phyloP scores from a whole-genome alignment of 2,888 invertebrate species.

The Agrilus cyanescens region DNA sequence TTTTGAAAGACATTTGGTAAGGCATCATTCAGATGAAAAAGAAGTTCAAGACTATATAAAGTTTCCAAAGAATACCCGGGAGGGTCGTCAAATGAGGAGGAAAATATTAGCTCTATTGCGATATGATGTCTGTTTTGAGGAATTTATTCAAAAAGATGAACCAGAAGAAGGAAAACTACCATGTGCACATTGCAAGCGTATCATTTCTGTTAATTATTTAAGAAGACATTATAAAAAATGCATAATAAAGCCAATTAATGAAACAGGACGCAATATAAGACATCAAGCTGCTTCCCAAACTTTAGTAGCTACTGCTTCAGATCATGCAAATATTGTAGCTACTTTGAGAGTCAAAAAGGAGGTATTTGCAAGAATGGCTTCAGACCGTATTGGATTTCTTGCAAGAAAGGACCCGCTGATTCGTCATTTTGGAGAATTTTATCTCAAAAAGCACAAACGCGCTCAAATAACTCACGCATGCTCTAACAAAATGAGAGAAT shows the following conservation, averaged over 20 bases:
- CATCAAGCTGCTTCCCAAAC: conserved; percentile 4
- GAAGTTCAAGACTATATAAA: conserved; percentile 9
- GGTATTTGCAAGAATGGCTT: conserved; percentile 6
- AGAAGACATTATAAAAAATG: conserved; percentile 12
- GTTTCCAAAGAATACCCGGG: conserved; percentile 8
- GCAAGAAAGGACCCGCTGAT: conserved; percentile 7
- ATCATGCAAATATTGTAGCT: conserved; percentile 1
- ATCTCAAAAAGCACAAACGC: conserved; percentile 8
- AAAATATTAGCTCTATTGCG: conserved; percentile 8
- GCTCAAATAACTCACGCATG: conserved; percentile 2
- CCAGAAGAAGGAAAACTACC: conserved; percentile 7
- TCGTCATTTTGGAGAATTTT: conserved; percentile 6
- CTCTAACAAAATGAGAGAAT: conserved; percentile 10
- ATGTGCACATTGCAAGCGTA: conserved; percentile 11
- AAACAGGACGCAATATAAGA: conserved; percentile 5
- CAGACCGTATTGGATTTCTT: conserved; percentile 4
- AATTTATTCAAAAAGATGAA: conserved; percentile 6
- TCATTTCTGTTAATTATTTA: conserved; percentile 9
- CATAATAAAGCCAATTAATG: conserved; percentile 9
- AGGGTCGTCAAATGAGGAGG: conserved; percentile 9
- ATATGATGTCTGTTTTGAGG: conserved; percentile 6
- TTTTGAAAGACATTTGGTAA: conserved; percentile 10
- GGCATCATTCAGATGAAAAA: conserved; percentile 11
- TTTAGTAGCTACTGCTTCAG: conserved; percentile 5
- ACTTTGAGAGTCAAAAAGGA: conserved; percentile 5